Evolutionary conservation across 2,797 vertebrate species (phyloP), one percentile per base, ranked within the genome.

Genomic region (Karalla daura): DNA sequence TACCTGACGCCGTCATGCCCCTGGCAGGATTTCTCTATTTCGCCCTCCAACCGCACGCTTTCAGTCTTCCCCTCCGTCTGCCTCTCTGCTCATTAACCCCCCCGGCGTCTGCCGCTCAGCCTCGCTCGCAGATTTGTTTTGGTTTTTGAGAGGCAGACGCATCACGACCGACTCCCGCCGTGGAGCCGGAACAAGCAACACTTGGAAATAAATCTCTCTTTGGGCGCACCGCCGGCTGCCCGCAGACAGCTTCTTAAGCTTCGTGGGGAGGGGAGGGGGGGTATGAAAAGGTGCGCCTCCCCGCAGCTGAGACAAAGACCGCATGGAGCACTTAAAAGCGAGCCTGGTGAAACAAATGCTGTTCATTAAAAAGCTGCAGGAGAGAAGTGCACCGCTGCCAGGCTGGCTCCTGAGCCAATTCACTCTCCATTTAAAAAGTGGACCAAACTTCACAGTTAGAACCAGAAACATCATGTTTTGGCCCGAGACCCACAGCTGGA

Each of bases 81-180:
- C 49, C 5, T 70, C 33, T 53, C 76, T 43, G 53, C 58, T 88
- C 75, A 74, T 87, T 80, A 85, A 65, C 65, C 54, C 41, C 47
- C 70, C 63, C n/a, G n/a, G 76, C 80, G 80, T 89, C 85, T 84
- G 78, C 37, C 80, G 56, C 36, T 47, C 30, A 7, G 45, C 41
- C 66, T 47, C 58, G 18, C 47, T 78, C 13, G 30, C 51, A 23
- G 0, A 30, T 10, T 30, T 30, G 28, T 30, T 70, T 60, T 43
- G 6, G 17, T 71, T 43, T 83, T 60, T 79, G 25, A 80, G 65
- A 74, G 41, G 46, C 44, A 33, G 0, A 5, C 24, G 46, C 51
- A 59, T 30, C 23, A 5, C 58, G 62, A 64, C 40, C 3, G 27
- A 21, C 39, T 73, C 13, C 24, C 33, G 18, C 55, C 20, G 56